Evolutionary conservation across 2,797 vertebrate genomes (phyloP).

Genomic region (Anabacerthia variegaticeps): DNA sequence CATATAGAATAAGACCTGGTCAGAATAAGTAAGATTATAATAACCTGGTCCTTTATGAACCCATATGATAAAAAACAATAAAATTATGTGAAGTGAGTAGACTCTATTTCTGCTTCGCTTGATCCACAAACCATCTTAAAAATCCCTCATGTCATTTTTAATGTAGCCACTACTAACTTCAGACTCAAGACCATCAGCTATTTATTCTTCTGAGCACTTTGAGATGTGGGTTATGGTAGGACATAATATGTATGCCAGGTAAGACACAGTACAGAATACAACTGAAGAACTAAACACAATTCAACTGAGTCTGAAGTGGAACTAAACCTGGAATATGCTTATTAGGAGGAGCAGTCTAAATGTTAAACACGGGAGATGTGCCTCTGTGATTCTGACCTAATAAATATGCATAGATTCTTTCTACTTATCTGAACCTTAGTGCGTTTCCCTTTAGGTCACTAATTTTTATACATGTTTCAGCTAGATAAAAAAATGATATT

Average conservation of each 20-base stretch:
- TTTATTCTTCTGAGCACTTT: not conserved
- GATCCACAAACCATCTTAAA: slow-evolving; percentile 16
- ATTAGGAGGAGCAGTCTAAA: not conserved
- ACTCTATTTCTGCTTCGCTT: slow-evolving; percentile 22
- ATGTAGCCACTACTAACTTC: not conserved
- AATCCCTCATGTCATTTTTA: not conserved
- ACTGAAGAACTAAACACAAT: not conserved
- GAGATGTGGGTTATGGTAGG: not conserved
- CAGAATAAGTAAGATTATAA: not conserved
- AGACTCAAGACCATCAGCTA: not conserved
- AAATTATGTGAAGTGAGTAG: not conserved
- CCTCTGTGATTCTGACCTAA: not conserved
- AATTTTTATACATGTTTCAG: not conserved
- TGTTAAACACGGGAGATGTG: not conserved
- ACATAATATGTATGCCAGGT: not conserved
- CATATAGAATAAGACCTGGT: not conserved
- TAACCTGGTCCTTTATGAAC: not conserved
- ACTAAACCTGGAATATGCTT: not conserved
- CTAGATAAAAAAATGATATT: slow-evolving; percentile 20
- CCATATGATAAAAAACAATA: not conserved
- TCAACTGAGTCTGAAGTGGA: not conserved
- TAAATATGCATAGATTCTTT: not conserved
- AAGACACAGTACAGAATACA: not conserved
- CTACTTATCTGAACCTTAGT: not conserved
- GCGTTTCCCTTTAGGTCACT: not conserved